Evolutionary conservation across 2,113 vertebrate species (phyloP).

Genomic region (Calidris pygmaea): DNA sequence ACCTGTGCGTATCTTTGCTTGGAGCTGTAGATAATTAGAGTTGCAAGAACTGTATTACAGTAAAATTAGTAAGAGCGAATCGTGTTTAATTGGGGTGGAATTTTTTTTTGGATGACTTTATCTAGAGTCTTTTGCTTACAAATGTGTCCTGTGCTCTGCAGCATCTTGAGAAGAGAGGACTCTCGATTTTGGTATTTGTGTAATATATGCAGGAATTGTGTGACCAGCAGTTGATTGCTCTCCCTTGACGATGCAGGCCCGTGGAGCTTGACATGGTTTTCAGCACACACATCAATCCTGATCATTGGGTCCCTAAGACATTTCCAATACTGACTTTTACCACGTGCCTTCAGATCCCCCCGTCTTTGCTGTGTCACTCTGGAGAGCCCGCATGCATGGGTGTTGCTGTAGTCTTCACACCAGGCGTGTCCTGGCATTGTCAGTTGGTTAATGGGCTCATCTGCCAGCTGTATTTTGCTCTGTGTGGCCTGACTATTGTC

Average conservation of each 20-base stretch:
- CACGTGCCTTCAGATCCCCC: not conserved
- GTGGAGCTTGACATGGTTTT: not conserved
- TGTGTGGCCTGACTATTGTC: not conserved
- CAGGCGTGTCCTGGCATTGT: rapidly evolving
- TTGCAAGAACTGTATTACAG: not conserved
- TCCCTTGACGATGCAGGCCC: not conserved
- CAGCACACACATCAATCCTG: not conserved
- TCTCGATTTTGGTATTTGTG: not conserved
- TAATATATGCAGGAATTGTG: not conserved
- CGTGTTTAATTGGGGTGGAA: not conserved
- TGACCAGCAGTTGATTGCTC: not conserved
- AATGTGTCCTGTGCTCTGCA: not conserved
- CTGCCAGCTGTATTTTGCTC: not conserved
- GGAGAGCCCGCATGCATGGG: rapidly evolving
- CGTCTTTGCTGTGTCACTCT: not conserved
- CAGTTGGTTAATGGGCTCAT: not conserved
- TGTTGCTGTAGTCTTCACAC: not conserved
- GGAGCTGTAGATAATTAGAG: not conserved
- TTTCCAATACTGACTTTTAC: not conserved
- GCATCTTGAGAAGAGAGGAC: not conserved
- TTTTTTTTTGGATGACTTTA: not conserved
- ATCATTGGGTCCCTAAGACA: not conserved
- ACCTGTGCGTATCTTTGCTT: not conserved
- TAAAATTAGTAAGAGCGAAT: not conserved
- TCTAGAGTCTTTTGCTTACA: not conserved